Conservation (phyloP, 2,113 vertebrate genomes). For the Dasyprocta punctata region DNA sequence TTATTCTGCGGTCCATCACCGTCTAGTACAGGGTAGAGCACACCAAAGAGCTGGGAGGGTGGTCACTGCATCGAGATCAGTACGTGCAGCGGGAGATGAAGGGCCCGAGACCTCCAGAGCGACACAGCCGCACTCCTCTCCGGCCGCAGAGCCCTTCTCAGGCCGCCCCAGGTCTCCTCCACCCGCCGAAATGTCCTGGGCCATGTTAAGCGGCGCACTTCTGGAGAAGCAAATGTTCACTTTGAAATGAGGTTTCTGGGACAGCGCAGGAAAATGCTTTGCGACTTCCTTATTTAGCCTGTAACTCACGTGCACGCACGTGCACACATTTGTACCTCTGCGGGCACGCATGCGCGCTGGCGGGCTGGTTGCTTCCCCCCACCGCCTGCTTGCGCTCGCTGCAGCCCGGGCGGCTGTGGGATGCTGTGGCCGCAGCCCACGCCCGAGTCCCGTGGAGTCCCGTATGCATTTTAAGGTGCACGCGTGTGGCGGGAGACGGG, state of each 20-base stretch:
- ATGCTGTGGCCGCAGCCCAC: neutral
- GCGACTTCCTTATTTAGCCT: neutral
- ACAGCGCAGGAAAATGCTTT: neutral
- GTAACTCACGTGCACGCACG: neutral
- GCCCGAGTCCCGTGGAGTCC: neutral
- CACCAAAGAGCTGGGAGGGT: too few relatives aligned
- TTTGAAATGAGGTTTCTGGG: conserved; percentile 74
- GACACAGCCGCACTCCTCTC: neutral
- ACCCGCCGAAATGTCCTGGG: too few relatives aligned
- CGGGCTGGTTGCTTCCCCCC: too few relatives aligned
- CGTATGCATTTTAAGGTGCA: neutral
- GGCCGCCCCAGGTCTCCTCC: too few relatives aligned
- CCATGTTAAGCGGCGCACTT: neutral
- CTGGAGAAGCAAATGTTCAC: neutral
- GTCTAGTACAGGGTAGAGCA: too few relatives aligned
- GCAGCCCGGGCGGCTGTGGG: neutral
- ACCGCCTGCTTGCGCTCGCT: too few relatives aligned
- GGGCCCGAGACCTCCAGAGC: neutral
- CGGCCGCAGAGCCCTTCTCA: neutral
- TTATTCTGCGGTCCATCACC: neutral
- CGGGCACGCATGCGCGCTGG: too few relatives aligned
- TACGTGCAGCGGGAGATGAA: neutral
- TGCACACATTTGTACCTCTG: too few relatives aligned
- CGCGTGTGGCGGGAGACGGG: neutral
- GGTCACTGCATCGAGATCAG: neutral